Conservation (phyloP, 2,888 invertebrate species). For the Nudaria mundana region DNA sequence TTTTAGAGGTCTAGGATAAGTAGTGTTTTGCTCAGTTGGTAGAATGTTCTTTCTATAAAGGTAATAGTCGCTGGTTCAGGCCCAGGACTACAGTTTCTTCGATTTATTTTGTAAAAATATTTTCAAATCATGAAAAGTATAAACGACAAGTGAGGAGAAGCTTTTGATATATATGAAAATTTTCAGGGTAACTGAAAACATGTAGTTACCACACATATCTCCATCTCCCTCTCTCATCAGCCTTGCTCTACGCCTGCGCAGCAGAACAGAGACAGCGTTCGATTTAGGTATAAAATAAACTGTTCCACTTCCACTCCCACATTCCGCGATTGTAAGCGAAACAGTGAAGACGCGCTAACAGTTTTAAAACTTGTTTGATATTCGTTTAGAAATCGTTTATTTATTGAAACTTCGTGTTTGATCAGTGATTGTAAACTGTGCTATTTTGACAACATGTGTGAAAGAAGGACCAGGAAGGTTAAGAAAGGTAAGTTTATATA, state of each 20-base stretch:
- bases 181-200: slow-evolving; percentile 22
- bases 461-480: slow-evolving; percentile 58
- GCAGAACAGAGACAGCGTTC: slow-evolving; percentile 34
- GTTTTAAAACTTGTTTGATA: slow-evolving; percentile 18
- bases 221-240: slow-evolving; percentile 29
- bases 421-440: slow-evolving; percentile 46
- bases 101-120: too few species aligned
- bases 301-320: too few species aligned
- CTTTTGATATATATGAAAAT: too few species aligned
- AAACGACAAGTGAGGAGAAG: too few species aligned
- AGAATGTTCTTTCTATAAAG: too few species aligned
- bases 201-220: slow-evolving; percentile 25
- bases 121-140: too few species aligned
- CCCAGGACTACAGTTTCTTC: too few species aligned
- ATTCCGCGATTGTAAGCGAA: slow-evolving; percentile 40
- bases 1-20: too few species aligned
- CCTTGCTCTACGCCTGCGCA: slow-evolving; percentile 16
- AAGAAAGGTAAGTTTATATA: slow-evolving; percentile 50
- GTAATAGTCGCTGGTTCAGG: too few species aligned
- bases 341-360: slow-evolving; percentile 28
- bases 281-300: slow-evolving; percentile 46
- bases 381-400: slow-evolving; percentile 18
- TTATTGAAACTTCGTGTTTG: slow-evolving; percentile 27
- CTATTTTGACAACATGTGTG: slow-evolving; percentile 52
- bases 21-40: too few species aligned